Evolutionary conservation across 2,888 invertebrate species (phyloP), one percentile per base, ranked within the genome.

Genomic region (Ormyrus nitidulus): DNA sequence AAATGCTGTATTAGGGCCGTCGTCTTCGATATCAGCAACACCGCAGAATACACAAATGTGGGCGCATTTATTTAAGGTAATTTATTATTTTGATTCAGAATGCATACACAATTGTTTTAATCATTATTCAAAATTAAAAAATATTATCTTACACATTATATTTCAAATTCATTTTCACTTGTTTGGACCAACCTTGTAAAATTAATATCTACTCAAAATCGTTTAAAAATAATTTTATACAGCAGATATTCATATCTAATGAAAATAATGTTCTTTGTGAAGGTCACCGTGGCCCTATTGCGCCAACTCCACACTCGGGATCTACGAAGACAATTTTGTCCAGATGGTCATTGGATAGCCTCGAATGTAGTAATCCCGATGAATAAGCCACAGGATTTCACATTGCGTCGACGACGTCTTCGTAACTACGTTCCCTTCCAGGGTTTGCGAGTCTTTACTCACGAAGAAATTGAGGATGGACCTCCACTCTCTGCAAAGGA

Each of bases 401-500:
- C 92, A 0, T 87, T 93, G 49, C 91, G 92, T 1, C 90, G 92
- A 71, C 87, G 90, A 44, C 85, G 91, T 85, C 84, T 90, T 82
- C 77, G 92, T 85, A 88, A 91, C 85, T 83, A 92, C 69, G 83
- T 92, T 1, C 92, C 93, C 6, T 93, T 94, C 84, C 92, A 92
- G 83, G 92, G 92, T 0, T 89, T 93, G 6, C 90, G 93, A 0
- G 92, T 91, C 51, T 92, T 93, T 68, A 93, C 92, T 0, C 90
- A 93, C 1, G 93, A 93, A 83, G 93, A 93, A 82, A 90, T 93
- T 59, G 96, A 96, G 84, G 95, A 96, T 82, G 94, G 95, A 0
- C 96, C 97, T 0, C 96, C 96, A 0, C 91, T 98, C 83, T 96
- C 97, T 0, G 96, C 96, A 6, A 96, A 95, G 83, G 98, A 98